Percentiles rank a stretch among this genome's conserved stretches.
Conservation (phyloP, 2,797 vertebrate genomes). For the Aulostomus chinensis region DNA sequence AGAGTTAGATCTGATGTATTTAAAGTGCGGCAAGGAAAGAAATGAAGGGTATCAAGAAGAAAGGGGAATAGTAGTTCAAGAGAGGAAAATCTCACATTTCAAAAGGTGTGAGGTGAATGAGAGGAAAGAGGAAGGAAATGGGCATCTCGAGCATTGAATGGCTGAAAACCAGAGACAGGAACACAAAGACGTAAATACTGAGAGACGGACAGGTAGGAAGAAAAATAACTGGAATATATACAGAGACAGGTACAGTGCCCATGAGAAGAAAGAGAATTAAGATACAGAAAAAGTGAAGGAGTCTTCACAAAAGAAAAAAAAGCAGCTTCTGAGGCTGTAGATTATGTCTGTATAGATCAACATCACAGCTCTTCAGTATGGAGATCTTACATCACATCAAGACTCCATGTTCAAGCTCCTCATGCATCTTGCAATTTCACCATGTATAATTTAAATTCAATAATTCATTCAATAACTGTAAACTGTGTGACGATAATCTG, state of each 20-base stretch:
- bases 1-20: constrained; percentile 52
- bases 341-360: not conserved
- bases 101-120: constrained; percentile 40
- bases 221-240: not conserved
- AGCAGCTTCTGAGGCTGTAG: not conserved
- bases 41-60: constrained; percentile 30
- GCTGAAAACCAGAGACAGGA: constrained; percentile 12
- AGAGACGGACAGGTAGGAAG: no score
- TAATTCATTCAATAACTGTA: no score
- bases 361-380: not conserved
- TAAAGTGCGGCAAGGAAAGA: constrained; percentile 35
- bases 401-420: not conserved
- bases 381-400: constrained; percentile 6
- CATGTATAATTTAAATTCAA: no score
- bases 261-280: not conserved
- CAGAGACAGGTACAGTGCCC: no score
- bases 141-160: not conserved
- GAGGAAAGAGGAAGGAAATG: constrained; percentile 9
- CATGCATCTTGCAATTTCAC: no score
- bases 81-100: no score
- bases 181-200: not conserved
- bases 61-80: constrained; percentile 16
- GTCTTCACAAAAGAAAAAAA: not conserved
- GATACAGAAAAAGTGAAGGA: not conserved
- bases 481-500: no score